Evolutionary conservation across 2,797 vertebrate species (phyloP), one percentile per base, ranked within the genome.

Genomic region (Gallirallus australis): DNA sequence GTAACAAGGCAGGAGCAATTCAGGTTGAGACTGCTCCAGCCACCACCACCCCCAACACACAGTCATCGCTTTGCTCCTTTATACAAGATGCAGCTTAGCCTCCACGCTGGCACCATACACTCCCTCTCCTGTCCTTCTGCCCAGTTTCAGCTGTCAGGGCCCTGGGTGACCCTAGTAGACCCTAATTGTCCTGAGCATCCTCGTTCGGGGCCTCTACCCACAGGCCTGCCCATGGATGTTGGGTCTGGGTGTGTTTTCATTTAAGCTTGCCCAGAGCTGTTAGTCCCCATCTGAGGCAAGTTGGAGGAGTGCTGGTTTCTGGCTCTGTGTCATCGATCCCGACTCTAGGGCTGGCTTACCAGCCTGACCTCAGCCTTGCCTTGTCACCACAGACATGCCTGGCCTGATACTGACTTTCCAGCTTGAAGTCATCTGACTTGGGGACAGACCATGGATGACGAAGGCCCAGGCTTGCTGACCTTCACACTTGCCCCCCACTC

Each of bases 271-370:
- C 40, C 56, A 90, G 54, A 82, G 25, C 10, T 45, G 56, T 39
- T 7, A 39, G 9, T 7, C 21, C 25, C 6, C 27, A 4, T 12
- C 27, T 64, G n/a, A 76, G 30, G n/a, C 77, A 35, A 0, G 0
- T 0, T 68, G 50, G 33, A 72, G 21, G 3, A 40, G 5, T 8
- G 33, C 5, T 14, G 14, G 31, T 53, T 27, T 64, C 35, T 87
- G 8, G 7, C 24, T 92, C 11, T 84, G 25, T 25, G 9, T 61
- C 57, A 12, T 9, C 92, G n/a, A 66, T 35, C 35, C 57, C 66
- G 39, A 33, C 23, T 30, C 84, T 15, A 54, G 40, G 56, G 54
- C 33, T 90, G 35, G 24, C 17, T 88, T 63, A 60, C 31, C n/a
- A 56, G 63, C 40, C 20, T 64, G 20, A 76, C 42, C 63, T 79